Percentiles rank a stretch among this genome's conserved stretches.
phyloP scores from a whole-genome alignment of 2,113 vertebrate species.

The Copsychus sechellarum region DNA sequence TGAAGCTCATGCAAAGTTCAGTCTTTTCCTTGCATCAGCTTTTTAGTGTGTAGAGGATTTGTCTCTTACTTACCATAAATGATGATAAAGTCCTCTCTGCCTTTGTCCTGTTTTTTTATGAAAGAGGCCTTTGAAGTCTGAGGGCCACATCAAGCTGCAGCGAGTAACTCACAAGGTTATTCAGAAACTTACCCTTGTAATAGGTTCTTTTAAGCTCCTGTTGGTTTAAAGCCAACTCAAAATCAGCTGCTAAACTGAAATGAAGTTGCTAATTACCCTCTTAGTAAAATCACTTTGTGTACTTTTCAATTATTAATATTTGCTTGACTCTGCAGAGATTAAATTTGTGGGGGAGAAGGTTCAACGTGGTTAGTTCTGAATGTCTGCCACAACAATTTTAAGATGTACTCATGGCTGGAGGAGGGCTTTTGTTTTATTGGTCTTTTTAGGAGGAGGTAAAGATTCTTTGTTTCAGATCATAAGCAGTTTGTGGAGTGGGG shows the following conservation, averaged over 20 bases:
- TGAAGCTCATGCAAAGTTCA: constrained; percentile 14
- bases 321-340: background rate
- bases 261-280: constrained; percentile 16
- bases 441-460: background rate
- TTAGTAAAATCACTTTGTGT: constrained; percentile 23
- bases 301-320: constrained; percentile 28
- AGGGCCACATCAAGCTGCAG: constrained; percentile 1
- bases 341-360: background rate
- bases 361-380: background rate
- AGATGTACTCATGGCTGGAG: background rate
- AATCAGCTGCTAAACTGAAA: constrained; percentile 41
- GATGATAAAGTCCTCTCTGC: background rate
- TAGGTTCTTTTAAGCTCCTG: constrained; percentile 18
- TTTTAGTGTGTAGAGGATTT: background rate
- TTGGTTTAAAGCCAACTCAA: constrained; percentile 6
- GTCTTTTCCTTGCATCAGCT: constrained; percentile 18
- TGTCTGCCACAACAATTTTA: background rate
- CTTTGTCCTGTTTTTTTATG: background rate
- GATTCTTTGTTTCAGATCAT: background rate
- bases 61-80: constrained; percentile 20
- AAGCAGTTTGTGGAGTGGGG: background rate
- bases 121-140: constrained; percentile 45
- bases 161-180: constrained; percentile 1
- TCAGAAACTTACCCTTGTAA: background rate
- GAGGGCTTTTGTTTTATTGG: background rate